Base-by-base conservation (phyloP, 2,797 vertebrate species). In the Pitangus sulphuratus region DNA sequence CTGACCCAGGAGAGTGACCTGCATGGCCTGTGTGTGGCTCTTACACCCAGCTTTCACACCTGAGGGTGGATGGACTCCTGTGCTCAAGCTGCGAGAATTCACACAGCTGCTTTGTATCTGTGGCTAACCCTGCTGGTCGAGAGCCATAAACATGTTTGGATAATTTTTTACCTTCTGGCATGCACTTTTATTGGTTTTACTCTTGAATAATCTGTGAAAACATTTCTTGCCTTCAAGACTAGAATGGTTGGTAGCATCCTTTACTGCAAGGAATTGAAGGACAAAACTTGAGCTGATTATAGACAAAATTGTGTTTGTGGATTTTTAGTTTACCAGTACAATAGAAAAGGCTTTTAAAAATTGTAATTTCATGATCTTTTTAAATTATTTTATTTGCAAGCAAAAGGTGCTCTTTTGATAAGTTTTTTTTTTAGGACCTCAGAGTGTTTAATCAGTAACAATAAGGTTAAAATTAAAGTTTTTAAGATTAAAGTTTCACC, bases 401-500 rank as follows among this genome's bases (percentile, higher is more conserved):
- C 14, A 39, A 51, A 61, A 51, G 20, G 5, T 75, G 11, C 14
- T 77, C 26, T 60, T 60, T 45, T 51, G 25, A 33, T 57, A 28
- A 37, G 8, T 3, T 11, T 30, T 57, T 26, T 40, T 40, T 47
- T 37, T 26, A 30, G 24, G 57, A 19, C 78, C 21, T 75, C 31
- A 5, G 44, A 40, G 30, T 57, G 47, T 92, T 94, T 94, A 94
- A 94, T 94, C 62, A 92, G 40, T 96, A 88, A 91, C 80, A 57
- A 20, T 39, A 74, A 60, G 30, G 82, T 84, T 78, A 91, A 85
- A 87, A 86, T 84, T 58, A 62, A 81, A 71, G 42, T 88, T 90
- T 93, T 15, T 6, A 33, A 57, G 82, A 68, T 95, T 92, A 91
- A 97, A 93, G 78, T 94, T 96, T 93, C 77, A 90, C 90, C 56